Evolutionary conservation across 1,140 invertebrate species (phyloP), one percentile per base, ranked within the genome.

Genomic region (Lanistes nyassanus): DNA sequence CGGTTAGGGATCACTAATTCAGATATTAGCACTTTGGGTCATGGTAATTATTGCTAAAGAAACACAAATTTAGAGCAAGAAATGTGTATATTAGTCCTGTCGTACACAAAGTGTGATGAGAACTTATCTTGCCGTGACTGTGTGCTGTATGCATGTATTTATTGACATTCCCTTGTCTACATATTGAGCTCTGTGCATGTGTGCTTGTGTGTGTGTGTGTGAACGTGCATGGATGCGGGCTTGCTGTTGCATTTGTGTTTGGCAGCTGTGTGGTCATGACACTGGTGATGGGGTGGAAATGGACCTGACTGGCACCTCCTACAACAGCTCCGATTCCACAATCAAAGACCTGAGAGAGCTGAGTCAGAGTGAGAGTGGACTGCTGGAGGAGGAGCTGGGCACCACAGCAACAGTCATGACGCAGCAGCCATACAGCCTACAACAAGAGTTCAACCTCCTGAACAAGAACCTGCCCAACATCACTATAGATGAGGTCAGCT

Each of bases 391-490:
- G 31, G 80, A 71, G 62, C 77, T 67, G 26, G 53, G 47, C 5
- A 36, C 29, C 21, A 26, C 37, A 19, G 65, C 55, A n/a, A 39
- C 64, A 53, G 31, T 47, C 36, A 74, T 56, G 47, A 67, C 81
- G 26, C 76, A 78, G 23, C 81, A 84, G 29, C 81, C 85, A 36
- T 77, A 83, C 58, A 84, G 84, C 58, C 86, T 95, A 19, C 93
- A 95, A 84, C 95, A 96, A 89, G 95, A 97, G 89, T 97, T 97
- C 90, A 95, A 94, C 11, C 90, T 96, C 53, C 91, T 96, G 42
- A 96, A 96, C 88, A 93, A 94, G 21, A 95, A 96, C 86, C 96
- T 96, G 86, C 94, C 94, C 58, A 94, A 96, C 83, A 92, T 96
- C 66, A 93, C 93, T 81, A 92, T 97, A 79, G 90, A 91, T 76